A percentile compares a stretch with the other conserved stretches of the same genome.
Evolutionary conservation across 92 coral and sea anemone genomes (phyloP).

Genomic region (Chrysogorgia sp.): DNA sequence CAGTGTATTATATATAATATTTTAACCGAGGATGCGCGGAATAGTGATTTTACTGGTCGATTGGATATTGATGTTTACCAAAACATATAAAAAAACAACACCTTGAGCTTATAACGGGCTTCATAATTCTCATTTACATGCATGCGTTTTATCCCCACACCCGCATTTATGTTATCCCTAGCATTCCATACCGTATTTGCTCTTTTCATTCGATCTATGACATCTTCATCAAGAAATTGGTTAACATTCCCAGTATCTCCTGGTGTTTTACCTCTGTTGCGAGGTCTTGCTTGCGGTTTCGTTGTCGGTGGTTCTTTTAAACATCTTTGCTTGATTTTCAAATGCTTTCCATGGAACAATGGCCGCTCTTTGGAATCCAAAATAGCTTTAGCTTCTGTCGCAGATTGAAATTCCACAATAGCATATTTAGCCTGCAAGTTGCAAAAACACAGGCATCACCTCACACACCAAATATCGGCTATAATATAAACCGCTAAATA

Average conservation of each 20-base stretch:
- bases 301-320: slow-evolving; percentile 48
- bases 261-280: slow-evolving; percentile 15
- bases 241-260: slow-evolving; percentile 30
- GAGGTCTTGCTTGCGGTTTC: background rate
- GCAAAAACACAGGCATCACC: background rate
- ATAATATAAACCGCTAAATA: no score
- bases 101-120: no score
- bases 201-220: slow-evolving; percentile 47
- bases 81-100: no score
- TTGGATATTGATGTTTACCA: no score
- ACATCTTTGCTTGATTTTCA: slow-evolving; percentile 78
- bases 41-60: no score
- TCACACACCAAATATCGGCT: no score
- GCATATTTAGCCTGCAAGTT: slow-evolving; percentile 77
- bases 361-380: slow-evolving; percentile 65
- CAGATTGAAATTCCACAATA: slow-evolving; percentile 79
- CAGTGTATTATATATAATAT: background rate
- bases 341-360: slow-evolving; percentile 66
- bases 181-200: slow-evolving; percentile 57
- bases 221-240: slow-evolving; percentile 56
- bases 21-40: background rate
- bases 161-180: no score
- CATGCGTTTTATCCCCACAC: no score
- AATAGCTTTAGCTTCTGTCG: slow-evolving; percentile 61
- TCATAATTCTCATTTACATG: slow-evolving; percentile 10